A percentile compares a stretch with the other conserved stretches of the same genome.
phyloP scores from a whole-genome alignment of 2,797 vertebrate genomes.

The Chelmon rostratus region DNA sequence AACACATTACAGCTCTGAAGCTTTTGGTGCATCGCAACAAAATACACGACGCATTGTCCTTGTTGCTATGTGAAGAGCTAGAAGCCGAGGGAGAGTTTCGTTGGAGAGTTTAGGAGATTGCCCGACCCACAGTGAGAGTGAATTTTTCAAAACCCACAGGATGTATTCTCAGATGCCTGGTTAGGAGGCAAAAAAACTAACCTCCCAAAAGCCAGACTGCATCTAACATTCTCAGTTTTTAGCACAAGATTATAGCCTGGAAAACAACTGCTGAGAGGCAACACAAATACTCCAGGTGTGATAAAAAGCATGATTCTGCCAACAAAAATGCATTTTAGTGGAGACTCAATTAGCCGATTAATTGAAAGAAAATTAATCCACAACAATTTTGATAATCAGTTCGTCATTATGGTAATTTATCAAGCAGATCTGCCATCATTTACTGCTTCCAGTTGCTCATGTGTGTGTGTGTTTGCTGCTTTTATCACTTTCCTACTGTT shows the following conservation, averaged over 20 bases:
- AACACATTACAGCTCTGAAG: constrained; percentile 53
- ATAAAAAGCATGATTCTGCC: neutral
- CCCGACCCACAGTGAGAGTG: constrained; percentile 31
- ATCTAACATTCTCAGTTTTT: constrained; percentile 14
- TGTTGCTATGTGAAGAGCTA: constrained; percentile 27
- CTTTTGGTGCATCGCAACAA: constrained; percentile 32
- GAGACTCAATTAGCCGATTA: neutral
- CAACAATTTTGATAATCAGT: neutral
- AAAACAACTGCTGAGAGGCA: constrained; percentile 13
- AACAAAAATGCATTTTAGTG: neutral
- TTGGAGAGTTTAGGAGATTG: constrained; percentile 41
- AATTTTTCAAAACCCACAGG: constrained; percentile 54
- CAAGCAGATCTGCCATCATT: neutral
- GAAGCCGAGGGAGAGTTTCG: constrained; percentile 33
- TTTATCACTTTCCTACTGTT: neutral
- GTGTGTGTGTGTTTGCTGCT: neutral
- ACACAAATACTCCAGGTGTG: neutral
- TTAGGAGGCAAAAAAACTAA: constrained; percentile 25
- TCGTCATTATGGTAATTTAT: neutral
- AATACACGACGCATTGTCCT: constrained; percentile 13
- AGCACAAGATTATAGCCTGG: constrained; percentile 1
- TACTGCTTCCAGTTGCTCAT: neutral
- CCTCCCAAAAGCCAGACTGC: constrained; percentile 17
- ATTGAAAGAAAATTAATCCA: neutral
- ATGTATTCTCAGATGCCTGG: constrained; percentile 25